Evolutionary conservation across 2,797 vertebrate species (phyloP), one percentile per base, ranked within the genome.

Genomic region (Darevskia nairensis): DNA sequence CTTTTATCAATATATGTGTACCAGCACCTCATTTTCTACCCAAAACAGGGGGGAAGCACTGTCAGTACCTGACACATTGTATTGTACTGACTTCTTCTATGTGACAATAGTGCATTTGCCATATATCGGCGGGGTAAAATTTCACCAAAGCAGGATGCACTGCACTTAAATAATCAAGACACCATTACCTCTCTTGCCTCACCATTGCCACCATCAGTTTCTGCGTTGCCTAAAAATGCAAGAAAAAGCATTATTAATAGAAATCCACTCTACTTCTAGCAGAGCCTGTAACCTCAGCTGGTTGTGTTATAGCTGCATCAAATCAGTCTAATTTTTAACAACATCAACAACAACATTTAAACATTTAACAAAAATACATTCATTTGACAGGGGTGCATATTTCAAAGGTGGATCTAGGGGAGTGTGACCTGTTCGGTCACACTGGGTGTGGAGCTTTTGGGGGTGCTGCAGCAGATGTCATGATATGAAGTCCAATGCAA

Each of bases 131-230:
- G 32, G 27, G 15, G n/a, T 77, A 76, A n/a, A 66, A 29, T 55
- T 82, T 86, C 55, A 35, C 59, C 71, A 69, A 32, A 82, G 13
- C 3, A 84, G 50, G 4, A 17, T 17, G 29, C 72, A 71, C 23
- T 50, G 64, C 7, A 2, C 50, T 76, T 71, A 15, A 80, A 32
- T 69, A 77, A 41, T 55, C 29, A 89, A 87, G 35, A 8, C 86
- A 6, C 8, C 1, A 41, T 94, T 32, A 95, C 94, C 94, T 94
- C 86, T 4, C 0, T 91, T 89, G 85, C 92, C 78, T 25, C 6
- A 68, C 2, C 35, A 83, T 11, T 44, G 86, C 29, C 74, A 86
- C 32, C 64, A 39, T 80, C 64, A 10, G 0, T 2, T 80, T 83
- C 4, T 2, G 90, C 41, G 0, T 55, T 80, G 80, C 91, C 95